These are phyloP conservation scores for Pseudopipra pipra DNA, from an alignment of 2,113 vertebrate genomes.

Conservation along the genomic window DNA sequence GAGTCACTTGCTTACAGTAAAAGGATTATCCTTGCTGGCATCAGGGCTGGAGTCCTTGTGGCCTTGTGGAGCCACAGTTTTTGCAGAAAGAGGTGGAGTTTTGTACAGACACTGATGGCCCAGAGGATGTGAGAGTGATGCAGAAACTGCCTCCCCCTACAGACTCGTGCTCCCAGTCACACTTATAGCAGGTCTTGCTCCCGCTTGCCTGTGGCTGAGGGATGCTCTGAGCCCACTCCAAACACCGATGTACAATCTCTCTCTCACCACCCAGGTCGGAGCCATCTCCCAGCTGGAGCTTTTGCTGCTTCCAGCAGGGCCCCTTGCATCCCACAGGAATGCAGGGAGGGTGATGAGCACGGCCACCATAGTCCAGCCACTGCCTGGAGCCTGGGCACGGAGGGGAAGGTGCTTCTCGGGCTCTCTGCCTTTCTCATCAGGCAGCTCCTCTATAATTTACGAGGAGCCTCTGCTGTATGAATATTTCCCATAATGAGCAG, in stretches of 20 bases:
- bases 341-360: accelerated
- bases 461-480: not conserved
- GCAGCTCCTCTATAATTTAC: not conserved
- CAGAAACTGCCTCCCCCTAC: accelerated
- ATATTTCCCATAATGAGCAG: not conserved
- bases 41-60: accelerated
- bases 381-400: not conserved
- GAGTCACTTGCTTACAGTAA: accelerated
- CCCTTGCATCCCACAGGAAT: accelerated
- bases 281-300: not conserved
- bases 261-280: accelerated
- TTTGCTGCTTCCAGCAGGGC: accelerated
- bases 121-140: accelerated
- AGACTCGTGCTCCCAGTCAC: not conserved
- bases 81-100: not conserved
- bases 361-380: accelerated
- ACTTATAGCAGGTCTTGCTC: accelerated
- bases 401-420: not conserved
- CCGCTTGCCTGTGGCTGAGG: not conserved
- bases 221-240: not conserved
- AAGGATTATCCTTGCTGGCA: not conserved
- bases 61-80: accelerated
- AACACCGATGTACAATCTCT: not conserved
- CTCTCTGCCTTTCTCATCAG: not conserved
- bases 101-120: accelerated